A percentile compares a stretch with the other conserved stretches of the same genome.
These are phyloP conservation scores for Calyptomena viridis DNA, from an alignment of 2,113 vertebrate species.

Conservation along the genomic window DNA sequence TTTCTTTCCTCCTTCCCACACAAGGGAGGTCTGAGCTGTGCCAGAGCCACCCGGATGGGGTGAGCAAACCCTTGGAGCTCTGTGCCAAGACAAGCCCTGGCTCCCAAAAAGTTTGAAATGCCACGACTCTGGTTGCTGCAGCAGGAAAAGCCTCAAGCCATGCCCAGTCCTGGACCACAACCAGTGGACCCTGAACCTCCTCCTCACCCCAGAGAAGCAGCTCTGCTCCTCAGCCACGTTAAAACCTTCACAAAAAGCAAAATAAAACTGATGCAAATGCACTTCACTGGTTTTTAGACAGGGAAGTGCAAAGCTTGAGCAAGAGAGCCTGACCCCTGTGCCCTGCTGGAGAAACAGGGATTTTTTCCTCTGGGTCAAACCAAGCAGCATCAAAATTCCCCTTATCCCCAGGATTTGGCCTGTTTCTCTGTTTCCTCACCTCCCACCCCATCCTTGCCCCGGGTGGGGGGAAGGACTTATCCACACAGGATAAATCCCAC, in stretches of 20 bases:
- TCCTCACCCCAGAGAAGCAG: not conserved
- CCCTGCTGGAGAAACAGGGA: not conserved
- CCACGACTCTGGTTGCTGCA: accelerated
- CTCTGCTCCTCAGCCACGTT: not conserved
- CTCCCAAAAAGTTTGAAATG: not conserved
- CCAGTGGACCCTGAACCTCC: not conserved
- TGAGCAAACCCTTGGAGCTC: not conserved
- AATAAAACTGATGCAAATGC: accelerated
- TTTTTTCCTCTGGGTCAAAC: not conserved
- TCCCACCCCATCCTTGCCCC: accelerated
- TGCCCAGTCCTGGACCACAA: accelerated
- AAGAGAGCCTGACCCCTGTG: accelerated
- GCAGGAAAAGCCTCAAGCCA: not conserved
- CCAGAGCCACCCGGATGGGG: not conserved
- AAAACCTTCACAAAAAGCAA: not conserved
- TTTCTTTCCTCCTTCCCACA: not conserved
- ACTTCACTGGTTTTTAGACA: not conserved
- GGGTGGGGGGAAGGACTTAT: accelerated
- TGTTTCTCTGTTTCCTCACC: not conserved
- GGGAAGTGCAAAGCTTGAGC: not conserved
- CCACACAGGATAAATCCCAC: accelerated
- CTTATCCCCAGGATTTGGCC: not conserved
- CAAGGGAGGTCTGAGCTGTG: not conserved
- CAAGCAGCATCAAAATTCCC: not conserved
- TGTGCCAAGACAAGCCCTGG: not conserved